These are phyloP conservation scores for Speoplatyrhinus poulsoni DNA, from an alignment of 2,113 vertebrate species.

Conservation along the genomic window DNA sequence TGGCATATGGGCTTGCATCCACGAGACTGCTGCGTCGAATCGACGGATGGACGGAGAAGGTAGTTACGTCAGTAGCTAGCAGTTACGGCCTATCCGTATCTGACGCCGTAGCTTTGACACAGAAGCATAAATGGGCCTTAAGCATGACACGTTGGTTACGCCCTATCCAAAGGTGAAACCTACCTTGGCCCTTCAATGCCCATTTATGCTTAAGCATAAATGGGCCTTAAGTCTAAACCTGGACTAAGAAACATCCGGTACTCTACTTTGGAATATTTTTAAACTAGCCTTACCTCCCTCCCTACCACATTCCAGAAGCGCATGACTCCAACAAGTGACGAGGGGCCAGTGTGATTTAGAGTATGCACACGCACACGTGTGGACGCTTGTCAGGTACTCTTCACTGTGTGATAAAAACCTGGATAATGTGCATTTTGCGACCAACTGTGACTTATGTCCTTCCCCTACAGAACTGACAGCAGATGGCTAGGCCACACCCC, in stretches of 20 bases:
- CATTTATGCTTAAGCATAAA: too few species aligned
- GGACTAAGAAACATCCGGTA: slow-evolving; percentile 36
- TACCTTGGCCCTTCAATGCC: too few species aligned
- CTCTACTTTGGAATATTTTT: slow-evolving; percentile 60
- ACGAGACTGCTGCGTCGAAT: too few species aligned
- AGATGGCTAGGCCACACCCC: slow-evolving; percentile 36
- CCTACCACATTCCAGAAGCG: slow-evolving; percentile 48
- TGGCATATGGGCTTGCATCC: too few species aligned
- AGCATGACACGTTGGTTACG: too few species aligned
- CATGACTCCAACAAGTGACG: slow-evolving; percentile 24
- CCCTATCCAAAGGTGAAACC: too few species aligned
- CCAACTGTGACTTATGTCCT: slow-evolving; percentile 35
- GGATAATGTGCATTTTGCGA: not conserved
- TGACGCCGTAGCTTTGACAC: too few species aligned
- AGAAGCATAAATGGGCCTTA: too few species aligned
- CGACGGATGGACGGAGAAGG: too few species aligned
- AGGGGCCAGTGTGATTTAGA: not conserved
- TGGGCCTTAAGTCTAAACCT: too few species aligned
- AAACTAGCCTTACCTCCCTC: slow-evolving; percentile 50
- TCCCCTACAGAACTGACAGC: slow-evolving; percentile 12
- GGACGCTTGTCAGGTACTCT: slow-evolving; percentile 26
- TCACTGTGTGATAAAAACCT: slow-evolving; percentile 25
- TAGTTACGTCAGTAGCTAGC: too few species aligned
- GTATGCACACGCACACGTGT: not conserved
- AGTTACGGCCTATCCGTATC: too few species aligned